Evolutionary conservation across 2,797 vertebrate genomes (phyloP), one percentile per base, ranked within the genome.

Genomic region (Fringilla coelebs): DNA sequence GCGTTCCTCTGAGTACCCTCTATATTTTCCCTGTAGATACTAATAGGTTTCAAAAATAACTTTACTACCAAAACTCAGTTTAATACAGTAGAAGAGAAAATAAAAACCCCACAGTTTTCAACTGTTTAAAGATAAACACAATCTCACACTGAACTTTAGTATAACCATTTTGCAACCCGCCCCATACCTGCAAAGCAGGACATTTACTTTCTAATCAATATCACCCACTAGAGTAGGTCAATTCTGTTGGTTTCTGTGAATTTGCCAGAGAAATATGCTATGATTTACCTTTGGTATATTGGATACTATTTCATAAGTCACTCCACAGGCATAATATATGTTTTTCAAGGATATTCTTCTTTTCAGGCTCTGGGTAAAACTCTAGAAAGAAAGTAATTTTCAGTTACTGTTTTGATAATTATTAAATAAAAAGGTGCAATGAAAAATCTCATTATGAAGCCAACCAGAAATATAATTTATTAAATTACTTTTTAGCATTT

Each of bases 361-460:
- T 97, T 99, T 99, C 92, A 99, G 98, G 96, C 99, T 99, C 98
- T 99, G 99, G 22, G 99, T 99, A 96, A 99, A 99, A 98, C 99
- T 99, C 99, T 99, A 97, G 21, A 86, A 58, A 75, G 54, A 79
- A 90, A 62, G 73, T 66, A 85, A 77, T 83, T 91, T 89, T 74
- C 74, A 91, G 32, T 15, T 78, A 82, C 7, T 29, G 38, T 63
- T 62, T 55, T 41, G n/a, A 66, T 28, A 90, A 74, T 31, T 3
- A 40, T 60, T 43, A 90, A 74, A 82, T 24, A 36, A 66, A 48
- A 57, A 11, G 16, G 34, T 7, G 6, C 28, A 43, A 74, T 12
- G 19, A 3, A 90, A 63, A 86, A 66, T 54, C 11, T 48, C 28
- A 36, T 29, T 54, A 17, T 2, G 32, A 55, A 71, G 41, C 13